Conservation (phyloP, 2,113 vertebrate species). For the Pachyramphus minor region DNA sequence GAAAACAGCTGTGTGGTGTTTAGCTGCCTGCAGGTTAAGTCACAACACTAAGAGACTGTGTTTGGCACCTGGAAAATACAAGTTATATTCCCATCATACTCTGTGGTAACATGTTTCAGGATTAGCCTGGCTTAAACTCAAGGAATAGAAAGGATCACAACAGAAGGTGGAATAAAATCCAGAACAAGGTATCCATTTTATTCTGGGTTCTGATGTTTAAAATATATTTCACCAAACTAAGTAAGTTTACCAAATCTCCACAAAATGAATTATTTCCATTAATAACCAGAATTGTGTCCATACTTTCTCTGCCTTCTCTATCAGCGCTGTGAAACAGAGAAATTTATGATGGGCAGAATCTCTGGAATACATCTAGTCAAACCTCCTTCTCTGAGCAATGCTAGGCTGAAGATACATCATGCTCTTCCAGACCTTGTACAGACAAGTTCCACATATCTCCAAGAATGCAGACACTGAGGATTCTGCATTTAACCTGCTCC, state of each 20-base stretch:
- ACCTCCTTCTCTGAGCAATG: neutral
- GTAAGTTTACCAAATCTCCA: neutral
- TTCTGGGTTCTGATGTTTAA: neutral
- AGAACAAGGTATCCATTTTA: neutral
- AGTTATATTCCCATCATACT: neutral
- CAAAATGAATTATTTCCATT: neutral
- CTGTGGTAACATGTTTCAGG: neutral
- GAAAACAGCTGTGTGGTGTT: neutral
- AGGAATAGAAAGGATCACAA: neutral
- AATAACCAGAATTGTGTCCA: neutral
- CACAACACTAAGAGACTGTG: neutral
- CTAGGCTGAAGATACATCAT: neutral
- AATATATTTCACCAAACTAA: neutral
- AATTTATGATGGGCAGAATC: neutral
- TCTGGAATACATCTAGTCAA: neutral
- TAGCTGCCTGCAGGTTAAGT: neutral
- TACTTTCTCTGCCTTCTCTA: neutral
- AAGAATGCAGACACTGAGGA: neutral
- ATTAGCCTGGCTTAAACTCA: neutral
- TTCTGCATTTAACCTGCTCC: neutral
- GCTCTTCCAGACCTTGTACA: neutral
- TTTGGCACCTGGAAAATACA: neutral
- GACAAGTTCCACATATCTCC: neutral
- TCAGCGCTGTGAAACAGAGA: neutral
- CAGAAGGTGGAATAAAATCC: neutral